Conservation (phyloP, 2,113 vertebrate species). For the Indri indri region DNA sequence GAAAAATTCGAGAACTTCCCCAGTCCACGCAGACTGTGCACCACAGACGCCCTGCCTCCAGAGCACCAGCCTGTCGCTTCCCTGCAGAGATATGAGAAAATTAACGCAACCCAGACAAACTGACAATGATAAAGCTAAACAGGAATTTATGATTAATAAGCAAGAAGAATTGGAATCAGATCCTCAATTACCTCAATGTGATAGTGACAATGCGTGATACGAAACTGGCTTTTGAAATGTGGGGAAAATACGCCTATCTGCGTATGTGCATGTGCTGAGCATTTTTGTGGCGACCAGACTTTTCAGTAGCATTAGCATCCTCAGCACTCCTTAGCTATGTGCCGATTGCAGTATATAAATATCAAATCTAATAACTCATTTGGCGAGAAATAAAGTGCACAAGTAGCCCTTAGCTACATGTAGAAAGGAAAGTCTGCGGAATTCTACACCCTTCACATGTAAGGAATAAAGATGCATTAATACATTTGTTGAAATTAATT, state of each 20-base stretch:
- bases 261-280: slow-evolving; percentile 15
- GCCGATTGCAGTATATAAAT: slow-evolving; percentile 37
- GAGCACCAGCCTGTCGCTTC: not conserved
- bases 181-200: not conserved
- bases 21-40: not conserved
- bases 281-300: slow-evolving; percentile 21
- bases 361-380: slow-evolving; percentile 1
- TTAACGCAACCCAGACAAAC: not conserved
- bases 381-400: too few relatives aligned
- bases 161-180: not conserved
- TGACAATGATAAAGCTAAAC: not conserved
- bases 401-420: not conserved
- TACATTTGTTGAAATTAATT: slow-evolving; percentile 10
- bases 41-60: not conserved
- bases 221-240: slow-evolving; percentile 32
- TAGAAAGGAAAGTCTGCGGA: not conserved
- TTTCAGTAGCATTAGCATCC: slow-evolving; percentile 31
- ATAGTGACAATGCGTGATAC: not conserved
- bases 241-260: not conserved
- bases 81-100: not conserved
- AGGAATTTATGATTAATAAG: not conserved
- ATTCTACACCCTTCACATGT: not conserved
- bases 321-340: not conserved
- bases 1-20: not conserved
- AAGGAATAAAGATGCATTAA: not conserved